A percentile compares a stretch with the other conserved stretches of the same genome.
Conservation (phyloP, 1,140 invertebrate genomes). For the Drosophila nigromelanica region DNA sequence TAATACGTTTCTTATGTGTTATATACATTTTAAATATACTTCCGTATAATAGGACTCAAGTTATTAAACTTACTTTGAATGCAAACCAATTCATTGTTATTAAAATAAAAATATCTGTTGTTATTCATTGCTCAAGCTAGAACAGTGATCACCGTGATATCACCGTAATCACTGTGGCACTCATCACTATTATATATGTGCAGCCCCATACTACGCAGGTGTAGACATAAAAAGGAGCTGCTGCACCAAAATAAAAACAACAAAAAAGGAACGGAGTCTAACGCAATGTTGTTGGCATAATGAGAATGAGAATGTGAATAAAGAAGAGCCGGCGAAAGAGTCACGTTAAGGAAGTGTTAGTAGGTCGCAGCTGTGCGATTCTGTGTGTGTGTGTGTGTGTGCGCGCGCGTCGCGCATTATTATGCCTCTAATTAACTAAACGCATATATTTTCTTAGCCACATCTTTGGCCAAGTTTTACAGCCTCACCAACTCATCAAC, state of each 20-base stretch:
- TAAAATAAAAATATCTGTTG: too few relatives aligned
- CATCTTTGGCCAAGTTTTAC: conserved; percentile 58
- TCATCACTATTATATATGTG: conserved; percentile 13
- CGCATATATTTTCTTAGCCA: conserved; percentile 58
- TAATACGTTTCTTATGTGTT: too few relatives aligned
- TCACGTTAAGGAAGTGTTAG: conserved; percentile 38
- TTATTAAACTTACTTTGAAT: too few relatives aligned
- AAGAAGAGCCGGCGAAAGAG: conserved; percentile 23
- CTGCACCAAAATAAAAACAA: conserved; percentile 1
- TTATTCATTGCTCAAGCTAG: too few relatives aligned
- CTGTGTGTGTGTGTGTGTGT: conserved; percentile 22
- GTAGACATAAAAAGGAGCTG: conserved; percentile 28
- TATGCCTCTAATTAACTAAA: conserved; percentile 72
- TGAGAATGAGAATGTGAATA: conserved; percentile 7
- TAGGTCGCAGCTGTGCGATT: conserved; percentile 43
- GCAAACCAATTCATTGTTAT: too few relatives aligned
- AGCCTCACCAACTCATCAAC: conserved; percentile 69
- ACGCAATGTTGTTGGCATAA: conserved; percentile 27
- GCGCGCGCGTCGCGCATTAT: conserved; percentile 45
- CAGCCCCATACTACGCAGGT: conserved; percentile 12
- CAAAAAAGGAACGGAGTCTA: background rate
- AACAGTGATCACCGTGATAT: background rate
- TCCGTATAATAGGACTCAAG: too few relatives aligned
- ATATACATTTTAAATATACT: too few relatives aligned
- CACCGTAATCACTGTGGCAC: background rate